These are phyloP conservation scores for Arrhopalites spinosus DNA, from an alignment of 2,888 invertebrate species.

Conservation along the genomic window DNA sequence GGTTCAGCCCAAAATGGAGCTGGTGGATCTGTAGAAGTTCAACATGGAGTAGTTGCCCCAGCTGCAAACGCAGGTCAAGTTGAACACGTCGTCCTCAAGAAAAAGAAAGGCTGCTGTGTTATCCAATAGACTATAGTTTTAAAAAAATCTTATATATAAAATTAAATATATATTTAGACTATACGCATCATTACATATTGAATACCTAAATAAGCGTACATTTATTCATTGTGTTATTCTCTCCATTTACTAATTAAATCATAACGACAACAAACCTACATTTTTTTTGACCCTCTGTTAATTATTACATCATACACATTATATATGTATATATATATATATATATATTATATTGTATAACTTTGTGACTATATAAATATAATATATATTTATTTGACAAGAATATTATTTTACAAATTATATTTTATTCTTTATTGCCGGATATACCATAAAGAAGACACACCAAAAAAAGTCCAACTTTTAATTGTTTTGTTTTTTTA, in stretches of 20 bases:
- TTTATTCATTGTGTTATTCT: constrained; percentile 34
- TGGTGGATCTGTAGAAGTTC: constrained; percentile 69
- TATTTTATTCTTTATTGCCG: too few species aligned
- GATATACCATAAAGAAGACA: too few species aligned
- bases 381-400: too few species aligned
- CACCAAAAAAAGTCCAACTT: too few species aligned
- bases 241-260: constrained; percentile 26
- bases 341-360: neutral
- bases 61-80: constrained; percentile 78
- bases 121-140: constrained; percentile 71
- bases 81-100: constrained; percentile 90
- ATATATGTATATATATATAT: neutral
- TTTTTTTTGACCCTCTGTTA: neutral
- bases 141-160: constrained; percentile 26
- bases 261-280: neutral
- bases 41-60: constrained; percentile 71
- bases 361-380: too few species aligned
- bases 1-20: constrained; percentile 49
- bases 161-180: constrained; percentile 35
- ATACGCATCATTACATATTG: constrained; percentile 35
- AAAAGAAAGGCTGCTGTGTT: constrained; percentile 94
- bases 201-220: constrained; percentile 31
- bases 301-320: neutral
- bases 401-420: too few species aligned
- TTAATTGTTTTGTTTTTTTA: too few species aligned